A percentile compares a stretch with the other conserved stretches of the same genome.
These are phyloP conservation scores for Balaeniceps rex DNA, from an alignment of 2,113 vertebrate genomes.

Conservation along the genomic window DNA sequence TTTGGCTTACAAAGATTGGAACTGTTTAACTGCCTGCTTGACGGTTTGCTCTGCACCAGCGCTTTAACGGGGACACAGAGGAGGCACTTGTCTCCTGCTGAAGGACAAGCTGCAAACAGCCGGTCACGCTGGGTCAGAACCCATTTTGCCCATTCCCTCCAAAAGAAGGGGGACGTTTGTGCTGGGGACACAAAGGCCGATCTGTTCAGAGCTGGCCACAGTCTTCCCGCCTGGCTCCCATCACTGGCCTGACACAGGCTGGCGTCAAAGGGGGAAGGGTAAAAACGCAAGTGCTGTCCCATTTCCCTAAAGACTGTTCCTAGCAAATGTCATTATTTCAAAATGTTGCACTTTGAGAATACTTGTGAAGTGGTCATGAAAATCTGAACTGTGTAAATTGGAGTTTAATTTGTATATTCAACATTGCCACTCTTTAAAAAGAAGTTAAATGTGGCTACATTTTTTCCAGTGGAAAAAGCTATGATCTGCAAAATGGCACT, in stretches of 20 bases:
- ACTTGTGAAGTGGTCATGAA: background rate
- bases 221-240: background rate
- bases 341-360: background rate
- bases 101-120: background rate
- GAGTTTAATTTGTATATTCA: background rate
- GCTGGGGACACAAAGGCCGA: constrained; percentile 2
- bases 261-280: background rate
- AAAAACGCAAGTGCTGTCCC: background rate
- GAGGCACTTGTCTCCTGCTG: background rate
- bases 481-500: background rate
- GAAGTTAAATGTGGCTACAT: background rate
- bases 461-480: background rate
- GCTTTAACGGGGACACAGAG: background rate
- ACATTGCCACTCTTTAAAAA: background rate
- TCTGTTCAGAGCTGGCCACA: background rate
- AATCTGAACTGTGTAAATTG: background rate
- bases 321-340: background rate
- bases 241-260: background rate
- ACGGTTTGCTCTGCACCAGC: background rate
- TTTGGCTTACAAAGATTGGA: background rate
- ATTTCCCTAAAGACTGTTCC: background rate
- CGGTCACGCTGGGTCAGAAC: background rate
- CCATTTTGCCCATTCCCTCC: background rate
- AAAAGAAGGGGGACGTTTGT: constrained; percentile 42
- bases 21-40: background rate